Evolutionary conservation across 2,113 vertebrate genomes (phyloP).

Genomic region (Spermophilus dauricus): DNA sequence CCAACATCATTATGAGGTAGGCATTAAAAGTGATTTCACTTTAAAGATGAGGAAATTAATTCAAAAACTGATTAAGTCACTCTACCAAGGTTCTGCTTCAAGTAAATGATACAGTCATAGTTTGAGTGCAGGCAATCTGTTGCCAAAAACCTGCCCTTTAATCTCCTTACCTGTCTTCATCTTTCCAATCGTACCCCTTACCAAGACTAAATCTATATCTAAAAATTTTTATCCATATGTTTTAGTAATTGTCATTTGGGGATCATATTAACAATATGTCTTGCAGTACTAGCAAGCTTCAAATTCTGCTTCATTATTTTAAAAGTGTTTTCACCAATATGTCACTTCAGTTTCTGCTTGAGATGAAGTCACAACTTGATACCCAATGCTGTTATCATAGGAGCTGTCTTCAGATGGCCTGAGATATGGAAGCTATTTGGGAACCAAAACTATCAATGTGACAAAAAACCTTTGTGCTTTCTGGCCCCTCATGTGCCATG

Average conservation of each 20-base stretch:
- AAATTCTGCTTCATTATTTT: background rate
- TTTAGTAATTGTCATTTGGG: background rate
- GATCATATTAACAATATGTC: background rate
- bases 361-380: background rate
- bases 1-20: background rate
- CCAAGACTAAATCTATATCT: background rate
- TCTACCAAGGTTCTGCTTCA: background rate
- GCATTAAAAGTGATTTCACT: slow-evolving; percentile 10
- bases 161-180: background rate
- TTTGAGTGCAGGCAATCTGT: background rate
- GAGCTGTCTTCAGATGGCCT: background rate
- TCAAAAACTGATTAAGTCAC: background rate
- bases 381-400: background rate
- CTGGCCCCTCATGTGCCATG: background rate
- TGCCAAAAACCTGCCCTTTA: background rate
- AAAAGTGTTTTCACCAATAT: background rate
- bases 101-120: background rate
- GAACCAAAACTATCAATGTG: background rate
- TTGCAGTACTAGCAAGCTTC: background rate
- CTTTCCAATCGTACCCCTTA: background rate
- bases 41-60: background rate
- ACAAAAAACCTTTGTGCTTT: background rate
- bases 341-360: background rate
- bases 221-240: background rate
- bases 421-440: background rate